Percentiles rank a stretch among this genome's conserved stretches.
Evolutionary conservation across 2,113 vertebrate species (phyloP).

Genomic region (Corydoras sp.): DNA sequence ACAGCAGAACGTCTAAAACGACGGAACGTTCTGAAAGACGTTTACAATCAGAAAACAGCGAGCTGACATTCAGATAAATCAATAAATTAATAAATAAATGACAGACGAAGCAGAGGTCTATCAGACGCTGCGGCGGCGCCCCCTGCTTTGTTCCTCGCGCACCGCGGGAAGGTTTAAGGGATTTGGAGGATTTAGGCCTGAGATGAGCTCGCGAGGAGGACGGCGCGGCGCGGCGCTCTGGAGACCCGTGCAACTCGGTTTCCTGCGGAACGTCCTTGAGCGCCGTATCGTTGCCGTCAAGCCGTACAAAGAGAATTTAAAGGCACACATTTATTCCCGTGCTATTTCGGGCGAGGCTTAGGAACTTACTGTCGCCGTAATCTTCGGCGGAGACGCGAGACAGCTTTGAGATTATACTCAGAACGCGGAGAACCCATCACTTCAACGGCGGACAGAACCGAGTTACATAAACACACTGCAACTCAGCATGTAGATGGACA

Average conservation of each 20-base stretch:
- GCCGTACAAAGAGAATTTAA: constrained; percentile 1
- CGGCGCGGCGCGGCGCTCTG: constrained; percentile 5
- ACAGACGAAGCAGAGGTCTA: neutral
- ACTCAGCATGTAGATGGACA: too few relatives aligned
- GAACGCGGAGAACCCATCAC: neutral
- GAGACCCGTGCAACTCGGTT: constrained; percentile 10
- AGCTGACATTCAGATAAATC: constrained; percentile 21
- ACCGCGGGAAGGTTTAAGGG: constrained; percentile 21
- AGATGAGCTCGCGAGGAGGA: constrained; percentile 6
- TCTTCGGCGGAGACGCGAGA: constrained; percentile 1
- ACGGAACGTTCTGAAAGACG: neutral
- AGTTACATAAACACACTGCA: too few relatives aligned
- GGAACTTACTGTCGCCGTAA: constrained; percentile 10
- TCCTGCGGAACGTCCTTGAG: constrained; percentile 32
- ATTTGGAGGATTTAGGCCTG: constrained; percentile 23
- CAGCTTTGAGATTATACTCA: constrained; percentile 10
- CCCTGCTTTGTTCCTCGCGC: constrained; percentile 5
- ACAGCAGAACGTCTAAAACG: constrained; percentile 5
- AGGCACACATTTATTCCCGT: neutral
- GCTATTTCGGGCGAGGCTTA: constrained; percentile 15
- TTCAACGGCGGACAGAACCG: neutral
- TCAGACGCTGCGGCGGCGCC: neutral
- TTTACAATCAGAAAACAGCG: constrained; percentile 10
- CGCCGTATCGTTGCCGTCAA: constrained; percentile 19
- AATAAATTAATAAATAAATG: neutral